These are phyloP conservation scores for Malaclemys terrapin DNA, from an alignment of 2,113 vertebrate species.

Conservation along the genomic window DNA sequence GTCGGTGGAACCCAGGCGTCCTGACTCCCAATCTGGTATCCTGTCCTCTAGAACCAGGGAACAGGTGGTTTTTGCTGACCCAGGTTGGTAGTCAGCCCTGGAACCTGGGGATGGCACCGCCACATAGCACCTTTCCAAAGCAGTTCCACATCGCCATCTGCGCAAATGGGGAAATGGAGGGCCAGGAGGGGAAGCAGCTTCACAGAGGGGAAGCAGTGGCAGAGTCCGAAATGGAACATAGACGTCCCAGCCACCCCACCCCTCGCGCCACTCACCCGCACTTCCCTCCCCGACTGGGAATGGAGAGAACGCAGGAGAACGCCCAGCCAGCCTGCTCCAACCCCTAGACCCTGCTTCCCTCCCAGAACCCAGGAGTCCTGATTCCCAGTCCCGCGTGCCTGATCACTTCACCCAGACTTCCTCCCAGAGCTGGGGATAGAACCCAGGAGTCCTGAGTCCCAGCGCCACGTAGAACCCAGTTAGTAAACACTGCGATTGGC, in stretches of 20 bases:
- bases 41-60: background rate
- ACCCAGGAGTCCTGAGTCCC: background rate
- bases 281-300: background rate
- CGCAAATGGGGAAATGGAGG: background rate
- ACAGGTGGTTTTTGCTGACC: background rate
- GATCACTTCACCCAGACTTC: too few relatives aligned
- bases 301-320: background rate
- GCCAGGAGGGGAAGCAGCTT: background rate
- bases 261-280: background rate
- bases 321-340: background rate
- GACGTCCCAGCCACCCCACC: background rate
- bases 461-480: background rate
- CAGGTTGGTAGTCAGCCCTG: background rate
- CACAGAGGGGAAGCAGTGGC: background rate
- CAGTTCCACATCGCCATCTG: background rate
- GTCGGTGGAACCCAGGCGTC: too few relatives aligned
- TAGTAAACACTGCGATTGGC: background rate
- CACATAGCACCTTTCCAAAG: background rate
- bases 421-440: background rate
- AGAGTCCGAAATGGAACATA: background rate
- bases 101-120: background rate
- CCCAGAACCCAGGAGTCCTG: background rate
- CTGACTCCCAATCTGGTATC: background rate
- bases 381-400: too few relatives aligned
- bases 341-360: background rate